Conservation (phyloP, 53 echinoderm and acorn worm species). For the Henricia sp. region DNA sequence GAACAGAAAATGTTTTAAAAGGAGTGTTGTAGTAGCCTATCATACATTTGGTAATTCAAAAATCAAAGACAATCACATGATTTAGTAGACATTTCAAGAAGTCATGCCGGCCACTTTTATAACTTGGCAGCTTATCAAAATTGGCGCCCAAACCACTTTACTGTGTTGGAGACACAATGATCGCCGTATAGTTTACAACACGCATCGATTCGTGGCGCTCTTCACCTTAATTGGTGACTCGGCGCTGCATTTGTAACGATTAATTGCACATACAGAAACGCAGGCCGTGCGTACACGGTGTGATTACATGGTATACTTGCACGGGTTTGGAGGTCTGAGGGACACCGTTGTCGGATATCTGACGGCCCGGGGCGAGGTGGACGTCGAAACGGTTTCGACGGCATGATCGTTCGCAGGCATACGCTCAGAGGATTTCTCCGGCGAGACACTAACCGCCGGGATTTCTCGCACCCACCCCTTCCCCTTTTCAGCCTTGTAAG, state of each 20-base stretch:
- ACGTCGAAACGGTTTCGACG: conserved; percentile 56
- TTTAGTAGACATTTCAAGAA: no score
- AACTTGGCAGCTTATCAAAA: no score
- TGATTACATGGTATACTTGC: conserved; percentile 31
- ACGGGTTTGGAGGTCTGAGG: conserved; percentile 32
- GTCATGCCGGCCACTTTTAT: no score
- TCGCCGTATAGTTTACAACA: no score
- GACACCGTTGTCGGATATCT: conserved; percentile 18
- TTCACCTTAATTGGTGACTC: conserved; percentile 38
- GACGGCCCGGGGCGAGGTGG: conserved; percentile 42
- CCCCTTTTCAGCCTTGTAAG: background rate
- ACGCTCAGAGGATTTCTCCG: conserved; percentile 47
- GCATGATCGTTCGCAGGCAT: conserved; percentile 60
- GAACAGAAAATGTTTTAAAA: no score
- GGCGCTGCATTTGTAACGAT: conserved; percentile 22
- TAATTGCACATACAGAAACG: conserved; percentile 36
- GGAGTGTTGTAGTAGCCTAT: no score
- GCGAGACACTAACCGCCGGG: conserved; percentile 16
- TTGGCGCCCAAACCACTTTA: no score
- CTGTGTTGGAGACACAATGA: no score
- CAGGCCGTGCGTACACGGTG: background rate
- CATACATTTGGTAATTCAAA: no score
- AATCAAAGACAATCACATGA: no score
- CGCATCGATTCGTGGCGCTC: background rate
- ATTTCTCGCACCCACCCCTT: background rate